Percentiles rank a stretch among this genome's conserved stretches.
These are phyloP conservation scores for Eutrigla gurnardus DNA, from an alignment of 2,797 vertebrate genomes.

Conservation along the genomic window DNA sequence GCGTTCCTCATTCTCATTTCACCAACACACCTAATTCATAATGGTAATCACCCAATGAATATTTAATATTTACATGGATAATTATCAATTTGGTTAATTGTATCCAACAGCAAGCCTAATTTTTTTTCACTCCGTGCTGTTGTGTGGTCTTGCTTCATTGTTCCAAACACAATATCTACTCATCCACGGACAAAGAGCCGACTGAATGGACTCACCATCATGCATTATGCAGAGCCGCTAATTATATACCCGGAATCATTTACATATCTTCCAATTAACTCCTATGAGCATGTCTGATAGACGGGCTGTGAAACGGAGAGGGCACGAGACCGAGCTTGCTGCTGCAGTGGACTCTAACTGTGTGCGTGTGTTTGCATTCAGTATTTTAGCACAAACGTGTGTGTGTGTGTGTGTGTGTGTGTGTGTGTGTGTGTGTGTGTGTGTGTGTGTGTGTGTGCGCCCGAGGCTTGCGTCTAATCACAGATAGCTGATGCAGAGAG, in stretches of 20 bases:
- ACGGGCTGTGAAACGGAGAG: constrained; percentile 21
- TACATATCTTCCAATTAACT: constrained; percentile 69
- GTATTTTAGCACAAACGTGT: constrained; percentile 2
- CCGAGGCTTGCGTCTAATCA: constrained; percentile 76
- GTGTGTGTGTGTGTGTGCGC: constrained; percentile 44
- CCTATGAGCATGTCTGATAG: constrained; percentile 47
- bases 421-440: constrained; percentile 9
- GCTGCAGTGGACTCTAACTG: background rate
- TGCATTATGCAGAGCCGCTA: constrained; percentile 70
- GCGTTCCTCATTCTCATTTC: constrained; percentile 1
- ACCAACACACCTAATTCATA: constrained; percentile 22
- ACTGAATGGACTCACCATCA: constrained; percentile 56
- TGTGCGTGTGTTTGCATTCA: constrained; percentile 22
- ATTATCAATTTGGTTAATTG: constrained; percentile 63
- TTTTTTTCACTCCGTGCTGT: constrained; percentile 26
- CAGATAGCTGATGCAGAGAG: constrained; percentile 75
- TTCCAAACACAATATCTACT: constrained; percentile 49
- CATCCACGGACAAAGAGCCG: constrained; percentile 48
- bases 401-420: constrained; percentile 25
- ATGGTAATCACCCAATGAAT: constrained; percentile 40
- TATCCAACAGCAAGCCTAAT: constrained; percentile 31
- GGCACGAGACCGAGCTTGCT: constrained; percentile 3
- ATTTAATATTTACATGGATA: constrained; percentile 48
- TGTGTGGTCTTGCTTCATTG: constrained; percentile 50
- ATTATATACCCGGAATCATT: constrained; percentile 76